Evolutionary conservation across 2,888 invertebrate species (phyloP).

Genomic region (Phrixothrix hirtus): DNA sequence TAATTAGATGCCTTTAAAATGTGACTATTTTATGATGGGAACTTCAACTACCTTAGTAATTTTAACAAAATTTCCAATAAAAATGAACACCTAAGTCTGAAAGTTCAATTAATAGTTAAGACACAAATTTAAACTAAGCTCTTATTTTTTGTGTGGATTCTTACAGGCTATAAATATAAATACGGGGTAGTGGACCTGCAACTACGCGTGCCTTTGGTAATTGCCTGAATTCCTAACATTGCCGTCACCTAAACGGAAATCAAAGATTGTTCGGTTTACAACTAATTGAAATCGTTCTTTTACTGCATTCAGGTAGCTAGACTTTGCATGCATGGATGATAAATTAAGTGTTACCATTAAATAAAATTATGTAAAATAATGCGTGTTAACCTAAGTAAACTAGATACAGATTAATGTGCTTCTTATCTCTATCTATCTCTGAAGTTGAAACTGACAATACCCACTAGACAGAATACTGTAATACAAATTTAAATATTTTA

Average conservation of each 20-base stretch:
- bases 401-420: slow-evolving; percentile 10
- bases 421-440: slow-evolving; percentile 11
- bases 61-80: no score
- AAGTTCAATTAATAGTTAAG: slow-evolving; percentile 17
- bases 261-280: slow-evolving; percentile 5
- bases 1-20: no score
- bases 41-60: no score
- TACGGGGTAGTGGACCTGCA: slow-evolving; percentile 36
- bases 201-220: slow-evolving; percentile 45
- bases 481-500: slow-evolving; percentile 38
- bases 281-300: not conserved
- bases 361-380: not conserved
- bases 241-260: slow-evolving; percentile 27
- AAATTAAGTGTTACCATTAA: not conserved
- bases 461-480: slow-evolving; percentile 28
- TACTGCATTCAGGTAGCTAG: not conserved
- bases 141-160: slow-evolving; percentile 44
- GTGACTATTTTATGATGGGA: no score
- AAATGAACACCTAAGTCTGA: not conserved
- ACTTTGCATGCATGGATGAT: not conserved
- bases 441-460: slow-evolving; percentile 15
- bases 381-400: slow-evolving; percentile 4
- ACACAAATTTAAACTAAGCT: slow-evolving; percentile 18
- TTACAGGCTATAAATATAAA: slow-evolving; percentile 44
- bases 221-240: slow-evolving; percentile 44